Conservation (phyloP, 2,113 vertebrate genomes). For the Patagioenas fasciata region DNA sequence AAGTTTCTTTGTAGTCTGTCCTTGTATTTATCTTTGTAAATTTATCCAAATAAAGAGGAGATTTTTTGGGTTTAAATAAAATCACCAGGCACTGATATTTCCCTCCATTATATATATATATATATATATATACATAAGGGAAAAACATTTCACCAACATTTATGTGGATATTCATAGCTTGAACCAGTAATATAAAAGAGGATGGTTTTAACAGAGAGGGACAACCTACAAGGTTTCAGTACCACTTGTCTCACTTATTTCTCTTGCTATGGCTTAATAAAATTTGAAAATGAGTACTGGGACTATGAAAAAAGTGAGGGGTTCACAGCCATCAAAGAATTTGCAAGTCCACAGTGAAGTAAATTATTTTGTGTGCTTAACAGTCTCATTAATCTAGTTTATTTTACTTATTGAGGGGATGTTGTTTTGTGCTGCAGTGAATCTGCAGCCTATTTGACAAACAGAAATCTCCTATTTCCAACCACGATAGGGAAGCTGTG, state of each 20-base stretch:
- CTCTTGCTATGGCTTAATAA: background rate
- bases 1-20: background rate
- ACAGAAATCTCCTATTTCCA: background rate
- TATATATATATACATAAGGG: too few relatives aligned
- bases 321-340: background rate
- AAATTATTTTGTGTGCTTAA: conserved; percentile 16
- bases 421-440: background rate
- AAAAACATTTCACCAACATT: background rate
- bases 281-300: conserved; percentile 5
- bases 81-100: background rate
- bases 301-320: background rate
- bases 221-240: background rate
- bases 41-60: background rate
- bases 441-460: background rate
- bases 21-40: background rate
- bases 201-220: background rate
- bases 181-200: background rate
- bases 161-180: background rate
- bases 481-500: background rate
- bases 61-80: background rate
- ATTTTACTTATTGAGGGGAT: background rate
- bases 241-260: background rate
- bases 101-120: background rate
- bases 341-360: background rate
- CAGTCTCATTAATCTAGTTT: conserved; percentile 23